Evolutionary conservation across 1,140 invertebrate genomes (phyloP).

Genomic region (Manduca sexta): DNA sequence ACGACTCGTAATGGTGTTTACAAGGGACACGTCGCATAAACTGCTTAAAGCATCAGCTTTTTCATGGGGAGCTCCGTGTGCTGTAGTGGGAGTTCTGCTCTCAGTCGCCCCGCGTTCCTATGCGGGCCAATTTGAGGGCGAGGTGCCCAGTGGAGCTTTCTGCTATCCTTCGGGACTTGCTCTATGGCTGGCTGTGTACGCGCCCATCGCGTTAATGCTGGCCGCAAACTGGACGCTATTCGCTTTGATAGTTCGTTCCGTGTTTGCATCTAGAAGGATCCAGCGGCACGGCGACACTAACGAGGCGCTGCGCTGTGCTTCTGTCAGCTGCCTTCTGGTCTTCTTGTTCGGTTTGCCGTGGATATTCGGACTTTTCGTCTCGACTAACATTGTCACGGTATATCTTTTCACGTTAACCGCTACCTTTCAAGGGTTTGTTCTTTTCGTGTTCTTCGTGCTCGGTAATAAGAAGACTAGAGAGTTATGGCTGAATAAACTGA

Average conservation of each 20-base stretch:
- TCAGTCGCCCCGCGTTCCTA: slow-evolving; percentile 54
- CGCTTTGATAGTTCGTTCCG: slow-evolving; percentile 64
- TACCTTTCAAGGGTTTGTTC: slow-evolving; percentile 70
- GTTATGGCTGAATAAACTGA: slow-evolving; percentile 67
- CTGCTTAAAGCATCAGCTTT: slow-evolving; percentile 63
- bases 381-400: slow-evolving; percentile 46
- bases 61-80: slow-evolving; percentile 57
- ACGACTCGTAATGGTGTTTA: slow-evolving; percentile 63
- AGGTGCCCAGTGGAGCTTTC: slow-evolving; percentile 43
- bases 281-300: slow-evolving; percentile 65
- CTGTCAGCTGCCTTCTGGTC: slow-evolving; percentile 66
- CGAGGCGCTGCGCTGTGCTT: slow-evolving; percentile 59
- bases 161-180: slow-evolving; percentile 64
- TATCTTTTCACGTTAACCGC: slow-evolving; percentile 71
- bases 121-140: slow-evolving; percentile 46
- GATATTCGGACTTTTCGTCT: slow-evolving; percentile 66
- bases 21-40: slow-evolving; percentile 62
- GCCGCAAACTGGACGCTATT: slow-evolving; percentile 69
- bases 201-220: slow-evolving; percentile 62
- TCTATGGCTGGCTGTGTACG: slow-evolving; percentile 64
- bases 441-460: slow-evolving; percentile 72
- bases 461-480: slow-evolving; percentile 71
- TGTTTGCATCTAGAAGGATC: slow-evolving; percentile 63
- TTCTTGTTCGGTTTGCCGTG: slow-evolving; percentile 72
- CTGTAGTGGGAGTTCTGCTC: slow-evolving; percentile 55